These are phyloP conservation scores for Branchipolynoe longqiensis DNA, from an alignment of 2,888 invertebrate genomes.

Conservation along the genomic window DNA sequence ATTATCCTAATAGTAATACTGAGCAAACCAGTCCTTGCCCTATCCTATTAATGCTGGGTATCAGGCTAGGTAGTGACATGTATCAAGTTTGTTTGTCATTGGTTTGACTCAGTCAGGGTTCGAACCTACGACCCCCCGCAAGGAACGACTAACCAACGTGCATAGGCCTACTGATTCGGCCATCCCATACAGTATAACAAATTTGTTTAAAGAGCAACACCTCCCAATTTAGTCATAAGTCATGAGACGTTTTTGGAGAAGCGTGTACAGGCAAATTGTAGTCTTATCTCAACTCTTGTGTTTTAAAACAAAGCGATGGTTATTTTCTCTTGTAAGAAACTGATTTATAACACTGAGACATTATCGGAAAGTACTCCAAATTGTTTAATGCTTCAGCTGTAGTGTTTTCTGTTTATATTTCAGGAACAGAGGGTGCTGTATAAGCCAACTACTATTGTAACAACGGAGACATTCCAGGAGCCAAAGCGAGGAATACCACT, in stretches of 20 bases:
- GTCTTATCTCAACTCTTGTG: neutral
- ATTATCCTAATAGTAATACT: too few species aligned
- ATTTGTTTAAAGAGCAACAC: too few species aligned
- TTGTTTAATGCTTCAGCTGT: neutral
- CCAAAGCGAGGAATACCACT: slow-evolving; percentile 87
- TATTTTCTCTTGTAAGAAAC: neutral
- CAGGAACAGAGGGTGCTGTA: slow-evolving; percentile 89
- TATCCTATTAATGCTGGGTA: too few species aligned
- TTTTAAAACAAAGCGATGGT: neutral
- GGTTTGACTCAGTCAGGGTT: too few species aligned
- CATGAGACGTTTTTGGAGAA: neutral
- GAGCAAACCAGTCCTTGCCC: too few species aligned
- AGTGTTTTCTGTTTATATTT: slow-evolving; percentile 64
- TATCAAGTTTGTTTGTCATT: too few species aligned
- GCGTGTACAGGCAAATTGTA: neutral
- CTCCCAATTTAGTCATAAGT: neutral
- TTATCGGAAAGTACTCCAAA: neutral
- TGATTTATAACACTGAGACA: neutral
- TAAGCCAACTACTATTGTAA: slow-evolving; percentile 82
- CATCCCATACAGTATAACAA: too few species aligned
- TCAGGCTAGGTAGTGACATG: too few species aligned
- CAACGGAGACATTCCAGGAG: slow-evolving; percentile 84
- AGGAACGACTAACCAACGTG: too few species aligned
- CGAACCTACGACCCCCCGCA: too few species aligned
- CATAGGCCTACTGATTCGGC: too few species aligned